Base-by-base conservation (phyloP, 2,888 invertebrate genomes). In the Trissolcus brochymenae region DNA sequence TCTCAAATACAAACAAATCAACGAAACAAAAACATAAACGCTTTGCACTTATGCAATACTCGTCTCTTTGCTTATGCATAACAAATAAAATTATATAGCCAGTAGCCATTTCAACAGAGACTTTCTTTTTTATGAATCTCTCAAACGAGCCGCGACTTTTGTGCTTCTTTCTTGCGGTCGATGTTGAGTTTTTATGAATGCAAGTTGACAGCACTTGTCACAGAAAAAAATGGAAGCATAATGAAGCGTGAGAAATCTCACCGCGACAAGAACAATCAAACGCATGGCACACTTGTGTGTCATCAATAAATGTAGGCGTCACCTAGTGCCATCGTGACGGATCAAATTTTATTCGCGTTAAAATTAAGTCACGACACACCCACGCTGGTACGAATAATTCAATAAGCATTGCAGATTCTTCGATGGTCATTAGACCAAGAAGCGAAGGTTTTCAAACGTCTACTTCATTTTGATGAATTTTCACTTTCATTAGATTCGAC, bases 331-430 rank as follows among this genome's bases (percentile, higher is more conserved):
- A 17, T 56, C 43, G 51, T 53, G 51, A 56, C 50, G 46, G 62
- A 66, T 61, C 67, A 68, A 77, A 77, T 62, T 77, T 77, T 72
- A 72, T 77, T 59, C 54, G 59, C 62, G 59, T 67, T 67, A 59
- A 76, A 76, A 72, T 76, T 72, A 71, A 76, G 72, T 72, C 76
- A 59, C 25, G 56, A 49, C 35, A 35, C 76, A 43, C 76, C 66
- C 41, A 76, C 76, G 62, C 13, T n/a, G 2, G 46, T 14, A n/a
- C 56, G 21, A 55, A 51, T 17, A 46, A 67, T 74, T 74, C 62
- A 57, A 68, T 54, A 62, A 64, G 53, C 56, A 50, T 14, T 35
- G 25, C 14, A 21, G 25, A 35, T 66, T 61, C 35, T 1, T 51
- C 25, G 51, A 55, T 46, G 64, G 60, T 56, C 46, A 56, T 61